phyloP scores from a whole-genome alignment of 2,888 invertebrate species.

The Macroteleia sp. region DNA sequence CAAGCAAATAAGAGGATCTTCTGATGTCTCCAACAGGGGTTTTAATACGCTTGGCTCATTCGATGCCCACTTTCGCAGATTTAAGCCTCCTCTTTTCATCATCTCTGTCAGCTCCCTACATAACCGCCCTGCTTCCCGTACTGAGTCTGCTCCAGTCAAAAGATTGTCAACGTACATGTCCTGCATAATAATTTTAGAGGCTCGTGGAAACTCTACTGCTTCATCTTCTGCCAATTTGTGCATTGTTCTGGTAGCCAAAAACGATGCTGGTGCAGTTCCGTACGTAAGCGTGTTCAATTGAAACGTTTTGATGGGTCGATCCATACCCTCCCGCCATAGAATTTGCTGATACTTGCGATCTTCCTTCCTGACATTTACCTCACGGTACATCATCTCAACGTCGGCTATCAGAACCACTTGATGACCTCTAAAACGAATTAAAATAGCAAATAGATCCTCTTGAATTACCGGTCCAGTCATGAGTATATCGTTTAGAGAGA shows the following conservation, averaged over 20 bases:
- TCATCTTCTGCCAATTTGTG: slow-evolving; percentile 22
- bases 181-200: no score
- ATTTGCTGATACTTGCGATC: slow-evolving; percentile 71
- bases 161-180: slow-evolving; percentile 35
- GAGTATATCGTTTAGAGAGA: slow-evolving; percentile 8
- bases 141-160: neutral
- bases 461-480: slow-evolving; percentile 12
- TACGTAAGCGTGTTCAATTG: slow-evolving; percentile 70
- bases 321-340: slow-evolving; percentile 68
- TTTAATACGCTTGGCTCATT: no score
- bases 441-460: slow-evolving; percentile 9
- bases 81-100: neutral
- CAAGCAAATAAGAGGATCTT: slow-evolving; percentile 12
- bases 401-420: slow-evolving; percentile 8
- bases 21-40: neutral
- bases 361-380: slow-evolving; percentile 52
- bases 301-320: slow-evolving; percentile 39
- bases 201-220: neutral
- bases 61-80: slow-evolving; percentile 31
- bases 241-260: slow-evolving; percentile 52
- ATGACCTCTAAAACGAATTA: neutral
- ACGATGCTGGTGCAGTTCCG: slow-evolving; percentile 69
- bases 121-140: no score
- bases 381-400: slow-evolving; percentile 66
- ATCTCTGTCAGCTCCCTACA: slow-evolving; percentile 5